Conservation (phyloP, 2,888 invertebrate genomes). For the Lithophane leautieri region DNA sequence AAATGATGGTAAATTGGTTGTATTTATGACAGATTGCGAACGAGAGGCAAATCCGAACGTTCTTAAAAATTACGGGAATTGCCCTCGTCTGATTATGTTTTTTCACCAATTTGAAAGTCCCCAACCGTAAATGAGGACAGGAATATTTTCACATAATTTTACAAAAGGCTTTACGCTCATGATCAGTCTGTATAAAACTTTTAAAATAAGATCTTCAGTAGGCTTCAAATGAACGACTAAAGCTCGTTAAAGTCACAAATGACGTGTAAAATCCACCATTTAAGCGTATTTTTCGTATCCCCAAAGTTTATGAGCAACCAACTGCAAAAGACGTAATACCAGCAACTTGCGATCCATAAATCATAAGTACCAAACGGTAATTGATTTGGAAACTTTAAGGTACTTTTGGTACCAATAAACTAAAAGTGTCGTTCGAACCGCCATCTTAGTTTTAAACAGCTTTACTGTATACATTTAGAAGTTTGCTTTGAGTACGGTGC, state of each 20-base stretch:
- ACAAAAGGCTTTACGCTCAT: not conserved
- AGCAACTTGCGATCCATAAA: constrained; percentile 55
- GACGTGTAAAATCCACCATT: constrained; percentile 47
- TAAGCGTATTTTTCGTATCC: constrained; percentile 37
- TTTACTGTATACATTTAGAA: constrained; percentile 64
- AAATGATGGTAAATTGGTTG: no score
- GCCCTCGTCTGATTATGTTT: no score
- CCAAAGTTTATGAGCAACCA: constrained; percentile 42
- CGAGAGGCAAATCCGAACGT: no score
- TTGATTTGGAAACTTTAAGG: constrained; percentile 64
- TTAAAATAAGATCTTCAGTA: constrained; percentile 1
- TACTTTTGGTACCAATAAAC: constrained; percentile 67
- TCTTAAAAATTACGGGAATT: no score
- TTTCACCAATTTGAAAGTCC: not conserved
- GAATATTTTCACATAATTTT: not conserved
- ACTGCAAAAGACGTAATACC: constrained; percentile 31
- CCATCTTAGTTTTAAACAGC: constrained; percentile 70
- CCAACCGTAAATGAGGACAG: not conserved
- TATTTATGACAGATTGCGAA: no score
- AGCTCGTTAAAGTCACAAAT: constrained; percentile 26
- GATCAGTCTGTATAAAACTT: constrained; percentile 9
- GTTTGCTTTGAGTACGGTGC: constrained; percentile 71
- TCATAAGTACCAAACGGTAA: constrained; percentile 64
- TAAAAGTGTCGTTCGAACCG: constrained; percentile 66
- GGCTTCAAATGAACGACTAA: constrained; percentile 12